Evolutionary conservation across 2,113 vertebrate genomes (phyloP), one percentile per base, ranked within the genome.

Genomic region (Ciconia boyciana): DNA sequence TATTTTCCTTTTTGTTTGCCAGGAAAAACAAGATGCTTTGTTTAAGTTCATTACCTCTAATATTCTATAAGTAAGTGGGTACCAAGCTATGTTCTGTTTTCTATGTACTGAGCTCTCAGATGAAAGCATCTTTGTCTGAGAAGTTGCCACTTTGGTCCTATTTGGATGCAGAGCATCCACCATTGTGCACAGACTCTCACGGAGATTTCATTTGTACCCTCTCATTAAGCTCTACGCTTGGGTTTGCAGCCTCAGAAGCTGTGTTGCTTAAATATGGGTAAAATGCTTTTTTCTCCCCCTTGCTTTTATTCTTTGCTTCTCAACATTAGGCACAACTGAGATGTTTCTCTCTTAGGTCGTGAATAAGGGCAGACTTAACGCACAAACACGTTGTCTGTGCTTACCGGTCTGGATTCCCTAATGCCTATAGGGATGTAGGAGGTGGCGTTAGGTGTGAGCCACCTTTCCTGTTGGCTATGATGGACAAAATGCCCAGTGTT

Each of bases 1-100:
- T 0, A 22, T 80, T 90, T 97, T 72, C 74, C 57, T 78, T 91
- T 91, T 76, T 79, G 82, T 83, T 95, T 91, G 70, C 88, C 95
- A 88, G 88, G 95, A 90, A 93, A 92, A 94, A 29, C 2, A 4
- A 86, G 52, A 90, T 86, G 70, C 49, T 96, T 87, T 93, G 64
- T 95, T 70, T 24, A 90, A 91, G 61, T 92, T 86, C 62, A 52
- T 90, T 80, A 60, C 57, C 24, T 92, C 61, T 71, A 34, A 48
- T 48, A 57, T 34, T 91, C 71, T 75, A 1, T 26, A 46, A 84
- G 55, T 66, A 58, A 32, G 70, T 44, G 54, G 19, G 34, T 46
- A 39, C 29, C 3, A 22, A 71, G 39, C n/a, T n/a, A 0, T 36
- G 78, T 52, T 87, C 46, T 68, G 34, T 69, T 92, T 90, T 39